phyloP scores from a whole-genome alignment of 2,888 invertebrate genomes.

The Cosmopolites sordidus region DNA sequence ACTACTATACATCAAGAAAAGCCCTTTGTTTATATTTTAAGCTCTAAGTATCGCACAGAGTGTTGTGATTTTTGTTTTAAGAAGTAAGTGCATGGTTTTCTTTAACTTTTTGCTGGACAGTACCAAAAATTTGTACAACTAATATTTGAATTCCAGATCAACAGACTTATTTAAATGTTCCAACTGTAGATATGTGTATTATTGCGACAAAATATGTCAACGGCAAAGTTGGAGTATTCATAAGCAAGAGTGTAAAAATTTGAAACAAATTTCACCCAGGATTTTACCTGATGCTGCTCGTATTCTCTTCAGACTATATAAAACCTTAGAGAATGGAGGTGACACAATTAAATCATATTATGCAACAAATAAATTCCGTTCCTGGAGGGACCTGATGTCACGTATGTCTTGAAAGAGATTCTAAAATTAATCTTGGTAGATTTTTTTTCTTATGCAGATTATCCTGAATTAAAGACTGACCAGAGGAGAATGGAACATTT shows the following conservation, averaged over 20 bases:
- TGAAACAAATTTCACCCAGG: conserved; percentile 67
- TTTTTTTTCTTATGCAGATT: conserved; percentile 58
- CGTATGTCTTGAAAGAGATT: conserved; percentile 59
- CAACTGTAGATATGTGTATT: conserved; percentile 76
- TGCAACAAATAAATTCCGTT: conserved; percentile 63
- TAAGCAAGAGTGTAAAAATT: conserved; percentile 75
- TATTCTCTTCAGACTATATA: conserved; percentile 66
- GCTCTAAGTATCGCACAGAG: conserved; percentile 63
- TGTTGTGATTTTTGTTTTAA: conserved; percentile 75
- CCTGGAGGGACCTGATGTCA: conserved; percentile 85
- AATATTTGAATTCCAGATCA: conserved; percentile 47
- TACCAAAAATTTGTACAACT: too few relatives aligned
- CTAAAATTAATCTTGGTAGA: background rate
- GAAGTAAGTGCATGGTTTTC: conserved; percentile 53
- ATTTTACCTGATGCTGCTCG: conserved; percentile 78
- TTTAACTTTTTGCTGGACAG: conserved; percentile 1
- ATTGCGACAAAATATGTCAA: conserved; percentile 79
- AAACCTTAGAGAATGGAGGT: conserved; percentile 65
- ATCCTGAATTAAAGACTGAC: conserved; percentile 74
- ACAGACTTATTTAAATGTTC: conserved; percentile 74
- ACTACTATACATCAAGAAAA: conserved; percentile 66
- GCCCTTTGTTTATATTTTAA: conserved; percentile 71
- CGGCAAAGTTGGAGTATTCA: conserved; percentile 76
- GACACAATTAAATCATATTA: conserved; percentile 64
- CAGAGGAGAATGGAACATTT: conserved; percentile 74